Conservation (phyloP, 2,113 vertebrate species). For the Rhinopithecus roxellana region DNA sequence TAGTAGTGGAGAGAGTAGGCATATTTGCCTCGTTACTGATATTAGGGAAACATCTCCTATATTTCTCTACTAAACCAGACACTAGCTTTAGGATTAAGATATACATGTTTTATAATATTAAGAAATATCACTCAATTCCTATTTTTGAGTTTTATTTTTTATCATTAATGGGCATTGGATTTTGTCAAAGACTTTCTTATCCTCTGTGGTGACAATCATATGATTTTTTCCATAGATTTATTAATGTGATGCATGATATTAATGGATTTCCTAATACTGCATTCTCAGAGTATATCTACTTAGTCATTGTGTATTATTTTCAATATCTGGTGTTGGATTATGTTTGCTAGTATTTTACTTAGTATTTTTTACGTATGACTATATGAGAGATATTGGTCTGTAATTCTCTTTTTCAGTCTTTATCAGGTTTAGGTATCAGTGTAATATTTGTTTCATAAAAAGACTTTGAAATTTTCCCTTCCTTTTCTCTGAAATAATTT, state of each 20-base stretch:
- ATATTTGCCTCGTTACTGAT: neutral
- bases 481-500: neutral
- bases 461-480: neutral
- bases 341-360: constrained; percentile 4
- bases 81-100: neutral
- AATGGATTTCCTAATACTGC: neutral
- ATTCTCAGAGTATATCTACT: neutral
- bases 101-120: neutral
- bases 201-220: neutral
- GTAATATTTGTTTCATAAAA: neutral
- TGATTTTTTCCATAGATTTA: neutral
- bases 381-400: neutral
- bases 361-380: neutral
- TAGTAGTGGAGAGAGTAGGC: neutral
- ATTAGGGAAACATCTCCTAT: neutral
- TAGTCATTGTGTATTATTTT: neutral
- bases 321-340: neutral
- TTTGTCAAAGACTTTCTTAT: neutral
- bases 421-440: neutral
- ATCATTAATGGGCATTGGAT: neutral
- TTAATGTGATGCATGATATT: neutral
- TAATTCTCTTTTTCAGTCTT: neutral
- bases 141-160: neutral
- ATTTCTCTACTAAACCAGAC: neutral
- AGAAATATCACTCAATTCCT: neutral